These are phyloP conservation scores for Paedocypris micromegethes DNA, from an alignment of 2,797 vertebrate species.

Conservation along the genomic window DNA sequence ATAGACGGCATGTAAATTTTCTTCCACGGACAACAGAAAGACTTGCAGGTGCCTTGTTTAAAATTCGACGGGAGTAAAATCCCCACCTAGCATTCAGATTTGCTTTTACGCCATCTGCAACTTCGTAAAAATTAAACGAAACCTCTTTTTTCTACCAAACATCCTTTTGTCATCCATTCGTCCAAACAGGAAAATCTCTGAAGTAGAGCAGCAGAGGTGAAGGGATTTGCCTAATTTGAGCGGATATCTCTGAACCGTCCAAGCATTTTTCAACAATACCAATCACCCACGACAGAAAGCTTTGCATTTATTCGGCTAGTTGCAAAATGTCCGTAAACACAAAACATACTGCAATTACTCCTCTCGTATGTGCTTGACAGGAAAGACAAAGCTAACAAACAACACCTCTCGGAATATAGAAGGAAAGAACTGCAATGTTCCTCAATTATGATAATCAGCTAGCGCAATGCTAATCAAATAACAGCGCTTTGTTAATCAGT, in stretches of 20 bases:
- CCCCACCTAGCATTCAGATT: conserved; percentile 42
- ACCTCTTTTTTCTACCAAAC: too few species aligned
- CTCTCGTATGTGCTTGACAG: conserved; percentile 26
- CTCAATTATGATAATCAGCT: conserved; percentile 46
- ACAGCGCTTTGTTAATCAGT: conserved; percentile 34
- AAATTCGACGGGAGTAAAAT: conserved; percentile 51
- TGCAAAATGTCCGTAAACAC: conserved; percentile 57
- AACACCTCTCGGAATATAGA: conserved; percentile 32
- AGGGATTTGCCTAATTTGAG: conserved; percentile 68
- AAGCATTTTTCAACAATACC: conserved; percentile 67
- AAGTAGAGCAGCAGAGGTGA: conserved; percentile 37
- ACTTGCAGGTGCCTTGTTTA: conserved; percentile 58
- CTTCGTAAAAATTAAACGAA: too few species aligned
- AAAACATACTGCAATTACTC: conserved; percentile 57
- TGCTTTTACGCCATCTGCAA: not conserved
- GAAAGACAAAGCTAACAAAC: conserved; percentile 20
- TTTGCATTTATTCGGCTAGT: conserved; percentile 47
- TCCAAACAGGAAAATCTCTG: conserved; percentile 30
- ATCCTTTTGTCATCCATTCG: not conserved
- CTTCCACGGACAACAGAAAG: conserved; percentile 47
- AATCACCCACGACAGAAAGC: conserved; percentile 64
- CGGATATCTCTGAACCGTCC: conserved; percentile 62
- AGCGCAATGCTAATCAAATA: conserved; percentile 45
- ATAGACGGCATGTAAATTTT: conserved; percentile 73
- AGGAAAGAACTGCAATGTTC: conserved; percentile 49